Base-by-base conservation (phyloP, 2,888 invertebrate species). In the Allygus modestus region DNA sequence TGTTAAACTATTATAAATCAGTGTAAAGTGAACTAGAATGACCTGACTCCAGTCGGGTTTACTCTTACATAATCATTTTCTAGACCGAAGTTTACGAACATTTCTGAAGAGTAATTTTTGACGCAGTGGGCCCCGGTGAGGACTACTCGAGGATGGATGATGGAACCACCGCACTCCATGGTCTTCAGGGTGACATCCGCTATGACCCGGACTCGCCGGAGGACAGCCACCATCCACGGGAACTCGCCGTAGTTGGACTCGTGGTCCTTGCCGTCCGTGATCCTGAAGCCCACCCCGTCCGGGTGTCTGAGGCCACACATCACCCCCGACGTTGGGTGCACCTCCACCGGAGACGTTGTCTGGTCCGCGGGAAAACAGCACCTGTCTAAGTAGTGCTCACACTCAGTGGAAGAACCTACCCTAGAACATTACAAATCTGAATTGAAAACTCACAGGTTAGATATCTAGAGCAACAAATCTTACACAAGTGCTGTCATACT, bases 61-160 rank as follows among this genome's bases (percentile, higher is more conserved):
- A n/a, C n/a, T n/a, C n/a, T n/a, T n/a, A n/a, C n/a, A n/a, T n/a
- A n/a, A n/a, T n/a, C n/a, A n/a, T n/a, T n/a, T n/a, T n/a, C n/a
- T n/a, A n/a, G n/a, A n/a, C n/a, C n/a, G n/a, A n/a, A n/a, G n/a
- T n/a, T n/a, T n/a, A n/a, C n/a, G n/a, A n/a, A n/a, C n/a, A n/a
- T n/a, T n/a, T n/a, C n/a, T n/a, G n/a, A n/a, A n/a, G n/a, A n/a
- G n/a, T n/a, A n/a, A n/a, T 89, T 91, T 83, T 88, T 89, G 15
- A 96, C 94, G 89, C 96, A 95, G 90, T 97, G 97, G 0, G 96
- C 96, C 0, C 96, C 96, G 0, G 97, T 97, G 5, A 97, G 89
- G 0, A 96, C 95, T 0, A 95, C 95, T 82, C 91, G 91, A 0
- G 94, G 94, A 86, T 96, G 95, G 86, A 97, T 96, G 12, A 97